A percentile compares a stretch with the other conserved stretches of the same genome.
These are phyloP conservation scores for Monarcha castaneiventris DNA, from an alignment of 2,113 vertebrate genomes.

Conservation along the genomic window DNA sequence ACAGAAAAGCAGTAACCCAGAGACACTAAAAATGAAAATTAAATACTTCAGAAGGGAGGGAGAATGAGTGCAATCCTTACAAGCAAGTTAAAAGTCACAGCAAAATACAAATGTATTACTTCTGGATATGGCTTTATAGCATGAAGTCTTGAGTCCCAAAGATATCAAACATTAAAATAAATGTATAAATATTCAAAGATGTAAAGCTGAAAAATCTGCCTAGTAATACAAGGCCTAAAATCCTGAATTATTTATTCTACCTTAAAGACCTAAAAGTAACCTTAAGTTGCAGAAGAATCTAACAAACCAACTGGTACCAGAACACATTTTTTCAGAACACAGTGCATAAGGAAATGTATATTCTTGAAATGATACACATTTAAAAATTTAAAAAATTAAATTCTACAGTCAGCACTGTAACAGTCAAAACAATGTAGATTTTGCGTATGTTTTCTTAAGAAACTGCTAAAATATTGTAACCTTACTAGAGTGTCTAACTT, in stretches of 20 bases:
- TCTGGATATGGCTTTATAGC: background rate
- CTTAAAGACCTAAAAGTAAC: background rate
- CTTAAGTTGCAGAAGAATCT: background rate
- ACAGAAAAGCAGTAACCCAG: background rate
- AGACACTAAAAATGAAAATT: background rate
- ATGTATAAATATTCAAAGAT: background rate
- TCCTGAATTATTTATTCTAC: background rate
- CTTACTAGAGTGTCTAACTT: background rate
- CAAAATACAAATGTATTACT: background rate
- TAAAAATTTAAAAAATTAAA: background rate
- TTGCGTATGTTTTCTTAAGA: background rate
- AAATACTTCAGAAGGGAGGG: background rate
- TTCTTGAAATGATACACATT: background rate
- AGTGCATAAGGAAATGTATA: background rate
- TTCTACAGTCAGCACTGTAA: background rate
- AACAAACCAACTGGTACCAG: background rate
- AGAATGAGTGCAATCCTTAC: accelerated
- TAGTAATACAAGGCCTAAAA: background rate
- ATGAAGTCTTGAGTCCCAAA: background rate
- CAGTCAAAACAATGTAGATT: background rate
- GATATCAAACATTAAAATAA: background rate
- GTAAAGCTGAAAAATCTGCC: background rate
- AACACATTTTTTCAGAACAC: background rate
- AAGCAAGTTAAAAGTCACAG: background rate
- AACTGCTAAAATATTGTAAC: background rate